phyloP scores from a whole-genome alignment of 2,797 vertebrate genomes.

The Euphonia xanthogaster region DNA sequence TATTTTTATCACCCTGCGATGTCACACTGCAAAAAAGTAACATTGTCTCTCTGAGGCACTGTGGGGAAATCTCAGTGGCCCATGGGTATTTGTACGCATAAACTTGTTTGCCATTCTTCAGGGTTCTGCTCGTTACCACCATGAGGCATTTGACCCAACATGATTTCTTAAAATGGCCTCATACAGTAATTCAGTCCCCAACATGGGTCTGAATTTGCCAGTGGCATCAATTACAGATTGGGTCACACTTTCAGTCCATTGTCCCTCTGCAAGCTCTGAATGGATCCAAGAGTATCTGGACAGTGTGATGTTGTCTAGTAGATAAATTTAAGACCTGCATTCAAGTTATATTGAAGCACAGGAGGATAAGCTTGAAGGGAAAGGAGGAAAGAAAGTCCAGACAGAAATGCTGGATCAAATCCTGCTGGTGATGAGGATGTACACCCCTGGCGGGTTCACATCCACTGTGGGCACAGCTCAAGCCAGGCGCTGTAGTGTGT shows the following conservation, averaged over 20 bases:
- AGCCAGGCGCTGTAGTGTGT: background rate
- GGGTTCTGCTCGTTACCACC: background rate
- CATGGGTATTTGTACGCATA: background rate
- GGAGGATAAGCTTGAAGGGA: background rate
- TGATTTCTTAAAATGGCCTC: background rate
- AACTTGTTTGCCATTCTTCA: background rate
- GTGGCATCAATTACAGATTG: background rate
- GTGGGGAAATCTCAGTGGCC: background rate
- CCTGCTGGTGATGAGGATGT: background rate
- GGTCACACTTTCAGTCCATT: background rate
- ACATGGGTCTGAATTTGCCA: background rate
- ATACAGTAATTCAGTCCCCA: background rate
- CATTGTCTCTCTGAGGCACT: background rate
- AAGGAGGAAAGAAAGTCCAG: background rate
- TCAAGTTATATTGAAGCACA: background rate
- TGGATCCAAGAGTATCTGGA: background rate
- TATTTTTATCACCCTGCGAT: background rate
- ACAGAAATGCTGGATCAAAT: background rate
- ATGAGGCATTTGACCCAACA: background rate
- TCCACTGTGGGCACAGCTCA: background rate
- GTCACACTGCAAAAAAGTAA: background rate
- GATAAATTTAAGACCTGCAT: background rate
- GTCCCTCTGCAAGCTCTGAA: background rate
- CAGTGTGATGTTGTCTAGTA: accelerated
- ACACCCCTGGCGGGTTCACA: background rate